A percentile compares a stretch with the other conserved stretches of the same genome.
These are phyloP conservation scores for Brachyalestes nurse DNA, from an alignment of 2,797 vertebrate species.

Conservation along the genomic window DNA sequence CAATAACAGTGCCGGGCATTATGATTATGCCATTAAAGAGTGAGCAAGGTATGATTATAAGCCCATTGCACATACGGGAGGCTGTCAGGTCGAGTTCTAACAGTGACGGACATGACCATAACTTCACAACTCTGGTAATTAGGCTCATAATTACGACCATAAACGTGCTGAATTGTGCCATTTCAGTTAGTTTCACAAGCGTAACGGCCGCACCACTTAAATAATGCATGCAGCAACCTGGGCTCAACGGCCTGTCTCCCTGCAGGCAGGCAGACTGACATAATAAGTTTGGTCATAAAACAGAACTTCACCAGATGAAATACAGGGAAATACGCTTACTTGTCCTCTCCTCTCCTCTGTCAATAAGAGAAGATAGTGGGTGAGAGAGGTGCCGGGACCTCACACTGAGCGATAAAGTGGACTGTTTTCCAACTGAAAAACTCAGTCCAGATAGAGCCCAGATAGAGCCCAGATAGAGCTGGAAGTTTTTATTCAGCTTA, in stretches of 20 bases:
- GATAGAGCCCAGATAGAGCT: background rate
- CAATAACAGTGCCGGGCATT: background rate
- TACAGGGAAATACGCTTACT: background rate
- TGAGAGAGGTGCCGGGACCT: background rate
- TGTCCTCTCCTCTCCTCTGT: background rate
- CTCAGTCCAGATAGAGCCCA: background rate
- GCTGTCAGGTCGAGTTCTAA: constrained; percentile 26
- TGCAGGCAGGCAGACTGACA: background rate
- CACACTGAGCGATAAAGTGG: constrained; percentile 1
- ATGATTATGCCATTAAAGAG: constrained; percentile 4
- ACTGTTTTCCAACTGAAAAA: background rate
- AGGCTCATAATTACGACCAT: constrained; percentile 54
- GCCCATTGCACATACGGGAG: background rate
- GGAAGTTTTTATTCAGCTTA: background rate
- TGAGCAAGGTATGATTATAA: background rate
- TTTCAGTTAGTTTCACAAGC: constrained; percentile 32
- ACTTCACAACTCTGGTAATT: constrained; percentile 53
- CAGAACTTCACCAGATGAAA: background rate
- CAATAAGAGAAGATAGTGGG: background rate
- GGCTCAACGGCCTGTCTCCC: background rate
- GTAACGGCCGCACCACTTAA: background rate
- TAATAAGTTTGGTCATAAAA: background rate
- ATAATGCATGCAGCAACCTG: background rate
- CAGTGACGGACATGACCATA: constrained; percentile 36
- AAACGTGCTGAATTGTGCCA: constrained; percentile 48